Conservation (phyloP, 2,113 vertebrate species). For the Clinocottus analis region DNA sequence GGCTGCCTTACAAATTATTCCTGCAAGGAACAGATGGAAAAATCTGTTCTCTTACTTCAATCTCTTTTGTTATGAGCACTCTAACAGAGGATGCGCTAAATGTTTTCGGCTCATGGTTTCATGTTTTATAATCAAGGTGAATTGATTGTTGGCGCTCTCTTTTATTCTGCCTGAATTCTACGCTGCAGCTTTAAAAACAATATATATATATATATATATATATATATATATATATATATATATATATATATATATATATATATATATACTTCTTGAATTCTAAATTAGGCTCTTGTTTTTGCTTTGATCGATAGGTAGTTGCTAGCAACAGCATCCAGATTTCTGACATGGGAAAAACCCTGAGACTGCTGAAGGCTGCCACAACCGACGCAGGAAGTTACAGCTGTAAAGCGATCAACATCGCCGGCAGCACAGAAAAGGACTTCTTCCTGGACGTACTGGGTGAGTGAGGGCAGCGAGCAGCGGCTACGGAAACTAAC, state of each 20-base stretch:
- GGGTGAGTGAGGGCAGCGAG: slow-evolving; percentile 82
- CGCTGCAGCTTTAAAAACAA: background rate
- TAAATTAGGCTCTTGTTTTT: slow-evolving; percentile 7
- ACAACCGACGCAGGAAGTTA: slow-evolving; percentile 88
- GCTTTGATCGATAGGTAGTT: slow-evolving; percentile 82
- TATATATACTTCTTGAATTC: background rate
- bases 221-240: too few relatives aligned
- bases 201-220: too few relatives aligned
- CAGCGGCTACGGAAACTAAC: background rate
- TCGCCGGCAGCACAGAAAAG: slow-evolving; percentile 92
- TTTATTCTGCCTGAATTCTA: background rate
- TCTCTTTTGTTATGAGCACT: slow-evolving; percentile 41
- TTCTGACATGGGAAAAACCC: slow-evolving; percentile 86
- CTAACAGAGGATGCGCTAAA: slow-evolving; percentile 25
- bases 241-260: too few relatives aligned
- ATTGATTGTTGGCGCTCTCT: slow-evolving; percentile 6
- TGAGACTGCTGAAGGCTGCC: slow-evolving; percentile 86
- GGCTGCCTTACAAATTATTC: slow-evolving; percentile 21
- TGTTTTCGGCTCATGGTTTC: slow-evolving; percentile 13
- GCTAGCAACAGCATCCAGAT: slow-evolving; percentile 85
- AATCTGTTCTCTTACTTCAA: slow-evolving; percentile 31
- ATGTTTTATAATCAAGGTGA: slow-evolving; percentile 14
- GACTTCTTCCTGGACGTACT: slow-evolving; percentile 88
- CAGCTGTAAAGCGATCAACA: slow-evolving; percentile 92
- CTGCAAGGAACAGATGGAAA: slow-evolving; percentile 44